phyloP scores from a whole-genome alignment of 2,888 invertebrate genomes.

The Druceiella hillmani region DNA sequence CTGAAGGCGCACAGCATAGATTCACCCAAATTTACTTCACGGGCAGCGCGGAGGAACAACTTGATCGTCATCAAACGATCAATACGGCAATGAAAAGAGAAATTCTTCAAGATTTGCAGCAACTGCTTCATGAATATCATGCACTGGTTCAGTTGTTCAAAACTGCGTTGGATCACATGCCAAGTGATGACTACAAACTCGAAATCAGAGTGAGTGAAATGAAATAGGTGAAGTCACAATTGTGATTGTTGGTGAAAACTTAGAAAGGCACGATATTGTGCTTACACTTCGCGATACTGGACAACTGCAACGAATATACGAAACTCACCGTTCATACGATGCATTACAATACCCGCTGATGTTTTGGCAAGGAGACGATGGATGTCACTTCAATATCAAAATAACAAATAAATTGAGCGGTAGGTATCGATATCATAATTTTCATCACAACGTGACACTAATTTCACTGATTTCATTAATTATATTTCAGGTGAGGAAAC shows the following conservation, averaged over 20 bases:
- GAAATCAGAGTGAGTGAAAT: conserved; percentile 27
- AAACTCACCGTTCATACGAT: conserved; percentile 30
- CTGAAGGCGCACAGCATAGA: conserved; percentile 16
- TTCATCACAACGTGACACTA: no score
- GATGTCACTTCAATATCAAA: conserved; percentile 18
- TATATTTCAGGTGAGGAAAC: no score
- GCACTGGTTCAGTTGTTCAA: conserved; percentile 23
- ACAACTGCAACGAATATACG: conserved; percentile 22
- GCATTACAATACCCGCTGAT: conserved; percentile 30
- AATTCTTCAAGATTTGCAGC: conserved; percentile 24
- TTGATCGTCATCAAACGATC: conserved; percentile 16
- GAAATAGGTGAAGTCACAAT: conserved; percentile 28
- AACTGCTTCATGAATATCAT: conserved; percentile 24
- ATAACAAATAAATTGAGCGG: no score
- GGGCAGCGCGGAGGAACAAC: conserved; percentile 20
- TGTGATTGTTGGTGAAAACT: conserved; percentile 25
- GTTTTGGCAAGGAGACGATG: conserved; percentile 23
- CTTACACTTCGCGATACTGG: conserved; percentile 19
- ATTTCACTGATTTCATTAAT: no score
- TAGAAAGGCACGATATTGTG: conserved; percentile 26
- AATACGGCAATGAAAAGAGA: conserved; percentile 21
- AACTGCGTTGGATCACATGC: conserved; percentile 23
- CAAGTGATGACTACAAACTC: conserved; percentile 26
- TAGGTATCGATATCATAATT: no score
- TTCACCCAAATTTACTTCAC: conserved; percentile 26